Evolutionary conservation across 1,140 invertebrate species (phyloP).

Genomic region (Brachionus sp.): DNA sequence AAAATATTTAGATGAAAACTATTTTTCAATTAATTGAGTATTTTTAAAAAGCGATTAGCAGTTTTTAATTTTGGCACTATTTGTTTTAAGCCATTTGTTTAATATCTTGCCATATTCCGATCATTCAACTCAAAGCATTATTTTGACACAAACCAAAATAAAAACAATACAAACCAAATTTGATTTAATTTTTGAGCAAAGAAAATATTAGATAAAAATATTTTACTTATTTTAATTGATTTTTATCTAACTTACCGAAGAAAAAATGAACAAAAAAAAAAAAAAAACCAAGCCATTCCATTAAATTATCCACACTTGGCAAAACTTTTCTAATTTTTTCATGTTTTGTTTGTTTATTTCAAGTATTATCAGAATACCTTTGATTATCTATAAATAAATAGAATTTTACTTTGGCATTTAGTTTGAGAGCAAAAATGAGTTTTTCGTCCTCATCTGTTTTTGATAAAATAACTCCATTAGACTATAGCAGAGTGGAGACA

Average conservation of each 20-base stretch:
- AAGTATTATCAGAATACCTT: conserved; percentile 6
- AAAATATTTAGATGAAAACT: neutral
- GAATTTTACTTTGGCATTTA: neutral
- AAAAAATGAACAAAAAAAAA: neutral
- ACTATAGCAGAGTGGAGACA: neutral
- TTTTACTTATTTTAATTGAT: conserved; percentile 33
- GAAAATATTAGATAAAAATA: neutral
- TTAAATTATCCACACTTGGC: neutral
- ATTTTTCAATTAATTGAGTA: neutral
- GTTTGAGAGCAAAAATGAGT: neutral
- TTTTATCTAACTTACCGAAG: neutral
- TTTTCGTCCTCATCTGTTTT: conserved; percentile 21
- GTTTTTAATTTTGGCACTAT: neutral
- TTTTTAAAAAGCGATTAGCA: neutral
- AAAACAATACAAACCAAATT: neutral
- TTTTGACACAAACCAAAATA: neutral
- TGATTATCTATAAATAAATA: neutral
- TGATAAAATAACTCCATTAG: conserved; percentile 6
- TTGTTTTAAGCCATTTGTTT: neutral
- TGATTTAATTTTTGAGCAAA: neutral
- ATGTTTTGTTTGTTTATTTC: neutral
- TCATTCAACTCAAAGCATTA: neutral
- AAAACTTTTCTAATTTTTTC: neutral
- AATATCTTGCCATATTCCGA: neutral
- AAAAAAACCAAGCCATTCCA: neutral